These are phyloP conservation scores for Microtus richardsoni DNA, from an alignment of 2,113 vertebrate species.

Conservation along the genomic window DNA sequence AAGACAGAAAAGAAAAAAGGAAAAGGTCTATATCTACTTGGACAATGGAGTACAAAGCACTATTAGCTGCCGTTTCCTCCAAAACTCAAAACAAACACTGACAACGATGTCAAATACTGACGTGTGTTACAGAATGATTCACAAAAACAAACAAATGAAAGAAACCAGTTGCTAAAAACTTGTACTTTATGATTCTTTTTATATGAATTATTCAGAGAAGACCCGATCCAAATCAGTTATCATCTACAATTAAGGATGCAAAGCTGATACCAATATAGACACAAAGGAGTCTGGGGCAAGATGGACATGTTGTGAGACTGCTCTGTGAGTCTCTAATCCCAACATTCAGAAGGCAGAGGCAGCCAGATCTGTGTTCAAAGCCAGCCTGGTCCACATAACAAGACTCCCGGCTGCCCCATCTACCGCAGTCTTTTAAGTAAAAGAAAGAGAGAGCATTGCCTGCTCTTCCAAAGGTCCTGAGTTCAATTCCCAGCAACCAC, in stretches of 20 bases:
- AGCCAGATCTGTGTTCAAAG: background rate
- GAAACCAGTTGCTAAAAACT: background rate
- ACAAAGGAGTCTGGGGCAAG: background rate
- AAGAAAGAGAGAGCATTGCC: no score
- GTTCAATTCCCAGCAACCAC: no score
- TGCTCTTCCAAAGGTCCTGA: no score
- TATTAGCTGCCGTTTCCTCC: background rate
- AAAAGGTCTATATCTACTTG: background rate
- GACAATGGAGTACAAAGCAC: background rate
- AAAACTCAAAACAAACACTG: slow-evolving; percentile 42
- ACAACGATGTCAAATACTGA: background rate
- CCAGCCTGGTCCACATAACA: background rate
- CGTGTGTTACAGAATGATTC: background rate
- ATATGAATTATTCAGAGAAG: background rate
- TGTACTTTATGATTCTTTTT: background rate
- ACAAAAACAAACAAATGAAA: background rate
- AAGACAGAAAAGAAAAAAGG: background rate
- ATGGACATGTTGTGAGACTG: background rate
- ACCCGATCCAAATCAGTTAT: background rate
- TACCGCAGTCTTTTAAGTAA: background rate
- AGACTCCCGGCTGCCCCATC: background rate
- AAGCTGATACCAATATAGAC: background rate
- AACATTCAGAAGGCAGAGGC: background rate
- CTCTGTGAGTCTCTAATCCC: background rate
- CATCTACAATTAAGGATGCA: background rate